Evolutionary conservation across 2,888 invertebrate genomes (phyloP).

Genomic region (Metalampra italica): DNA sequence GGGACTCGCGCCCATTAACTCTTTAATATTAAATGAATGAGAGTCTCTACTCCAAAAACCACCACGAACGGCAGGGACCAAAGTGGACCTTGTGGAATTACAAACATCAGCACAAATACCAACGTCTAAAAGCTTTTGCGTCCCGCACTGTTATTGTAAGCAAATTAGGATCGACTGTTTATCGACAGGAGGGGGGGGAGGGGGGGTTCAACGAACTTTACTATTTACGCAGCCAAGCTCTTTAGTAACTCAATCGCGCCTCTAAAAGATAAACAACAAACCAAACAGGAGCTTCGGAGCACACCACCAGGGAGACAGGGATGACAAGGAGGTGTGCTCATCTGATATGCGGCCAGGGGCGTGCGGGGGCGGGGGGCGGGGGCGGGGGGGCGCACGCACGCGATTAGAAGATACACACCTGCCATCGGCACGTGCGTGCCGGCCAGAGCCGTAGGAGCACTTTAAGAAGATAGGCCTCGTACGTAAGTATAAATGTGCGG

Average conservation of each 20-base stretch:
- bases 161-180: neutral
- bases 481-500: neutral
- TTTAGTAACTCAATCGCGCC: neutral
- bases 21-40: too few species aligned
- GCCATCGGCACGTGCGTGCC: neutral
- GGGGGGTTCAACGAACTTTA: too few species aligned
- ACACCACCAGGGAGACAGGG: constrained; percentile 1
- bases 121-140: too few species aligned
- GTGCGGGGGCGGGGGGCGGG: neutral
- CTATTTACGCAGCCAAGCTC: neutral
- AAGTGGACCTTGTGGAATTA: too few species aligned
- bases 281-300: constrained; percentile 2
- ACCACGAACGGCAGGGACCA: too few species aligned
- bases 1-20: too few species aligned
- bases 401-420: neutral
- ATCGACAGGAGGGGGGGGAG: neutral
- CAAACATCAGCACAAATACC: too few species aligned
- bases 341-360: neutral
- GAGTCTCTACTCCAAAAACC: too few species aligned
- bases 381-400: neutral
- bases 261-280: constrained; percentile 2
- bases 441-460: neutral
- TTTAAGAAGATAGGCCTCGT: neutral
- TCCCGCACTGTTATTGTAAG: neutral
- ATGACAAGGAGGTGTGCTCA: neutral